Conservation (phyloP, 2,888 invertebrate species). For the Caradrina kadenii region DNA sequence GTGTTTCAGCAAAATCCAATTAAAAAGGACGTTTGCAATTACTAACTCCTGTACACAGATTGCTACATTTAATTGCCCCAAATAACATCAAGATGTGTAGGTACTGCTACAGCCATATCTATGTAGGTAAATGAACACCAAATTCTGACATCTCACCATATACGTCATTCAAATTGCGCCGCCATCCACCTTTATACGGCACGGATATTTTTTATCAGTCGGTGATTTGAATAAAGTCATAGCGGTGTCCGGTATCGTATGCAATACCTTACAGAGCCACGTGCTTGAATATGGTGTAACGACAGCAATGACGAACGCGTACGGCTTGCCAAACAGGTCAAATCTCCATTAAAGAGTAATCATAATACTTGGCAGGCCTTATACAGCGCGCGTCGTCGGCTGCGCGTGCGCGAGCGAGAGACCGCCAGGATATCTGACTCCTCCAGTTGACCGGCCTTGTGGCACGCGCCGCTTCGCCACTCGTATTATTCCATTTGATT, state of each 20-base stretch:
- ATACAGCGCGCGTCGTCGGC: slow-evolving; percentile 68
- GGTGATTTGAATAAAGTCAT: slow-evolving; percentile 83
- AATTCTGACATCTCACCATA: slow-evolving; percentile 77
- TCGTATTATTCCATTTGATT: slow-evolving; percentile 80
- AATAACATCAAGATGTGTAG: slow-evolving; percentile 55
- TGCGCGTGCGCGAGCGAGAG: slow-evolving; percentile 73
- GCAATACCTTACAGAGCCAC: slow-evolving; percentile 77
- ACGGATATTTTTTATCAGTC: slow-evolving; percentile 72
- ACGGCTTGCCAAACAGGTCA: slow-evolving; percentile 75
- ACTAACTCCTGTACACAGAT: slow-evolving; percentile 35
- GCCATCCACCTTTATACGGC: slow-evolving; percentile 73
- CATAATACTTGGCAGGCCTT: slow-evolving; percentile 77
- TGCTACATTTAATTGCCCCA: slow-evolving; percentile 56
- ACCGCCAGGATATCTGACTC: slow-evolving; percentile 77
- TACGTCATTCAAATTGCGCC: slow-evolving; percentile 78
- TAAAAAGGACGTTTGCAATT: slow-evolving; percentile 42
- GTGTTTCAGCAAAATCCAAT: slow-evolving; percentile 46
- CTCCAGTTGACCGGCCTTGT: slow-evolving; percentile 86
- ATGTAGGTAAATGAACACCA: slow-evolving; percentile 71
- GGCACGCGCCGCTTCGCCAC: slow-evolving; percentile 85
- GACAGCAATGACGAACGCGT: slow-evolving; percentile 78
- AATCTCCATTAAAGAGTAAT: slow-evolving; percentile 76
- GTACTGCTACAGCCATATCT: neutral
- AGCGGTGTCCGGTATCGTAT: slow-evolving; percentile 79
- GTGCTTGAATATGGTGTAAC: slow-evolving; percentile 77